Conservation (phyloP, 2,113 vertebrate genomes). For the Chrysemys picta region DNA sequence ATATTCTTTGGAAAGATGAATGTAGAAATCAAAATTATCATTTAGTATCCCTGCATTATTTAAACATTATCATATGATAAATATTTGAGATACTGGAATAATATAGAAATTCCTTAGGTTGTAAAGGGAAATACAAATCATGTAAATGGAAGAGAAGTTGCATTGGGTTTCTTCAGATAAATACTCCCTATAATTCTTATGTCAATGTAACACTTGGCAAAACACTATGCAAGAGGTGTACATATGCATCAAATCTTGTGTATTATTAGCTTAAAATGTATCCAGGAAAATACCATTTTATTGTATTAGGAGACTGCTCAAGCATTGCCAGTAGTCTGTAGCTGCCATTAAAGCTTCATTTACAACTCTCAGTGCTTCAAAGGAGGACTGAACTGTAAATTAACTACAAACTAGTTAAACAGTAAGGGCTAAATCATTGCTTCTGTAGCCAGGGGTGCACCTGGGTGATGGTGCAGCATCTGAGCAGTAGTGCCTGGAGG, state of each 20-base stretch:
- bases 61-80: not conserved
- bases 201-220: not conserved
- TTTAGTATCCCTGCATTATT: slow-evolving; percentile 27
- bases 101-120: slow-evolving; percentile 20
- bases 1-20: slow-evolving; percentile 17
- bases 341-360: not conserved
- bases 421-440: not conserved
- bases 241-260: not conserved
- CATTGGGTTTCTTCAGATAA: not conserved
- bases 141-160: not conserved
- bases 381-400: not conserved
- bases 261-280: not conserved
- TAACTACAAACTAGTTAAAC: not conserved
- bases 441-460: not conserved
- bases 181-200: slow-evolving; percentile 4
- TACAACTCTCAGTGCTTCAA: not conserved
- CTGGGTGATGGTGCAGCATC: not conserved
- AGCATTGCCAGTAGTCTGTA: not conserved
- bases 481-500: not conserved
- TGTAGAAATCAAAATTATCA: not conserved
- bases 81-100: slow-evolving; percentile 36
- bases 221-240: not conserved
- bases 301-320: not conserved
- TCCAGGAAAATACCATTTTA: not conserved
- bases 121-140: slow-evolving; percentile 43